Evolutionary conservation across 2,888 invertebrate genomes (phyloP), one percentile per base, ranked within the genome.

Genomic region (Prosapia bicincta): DNA sequence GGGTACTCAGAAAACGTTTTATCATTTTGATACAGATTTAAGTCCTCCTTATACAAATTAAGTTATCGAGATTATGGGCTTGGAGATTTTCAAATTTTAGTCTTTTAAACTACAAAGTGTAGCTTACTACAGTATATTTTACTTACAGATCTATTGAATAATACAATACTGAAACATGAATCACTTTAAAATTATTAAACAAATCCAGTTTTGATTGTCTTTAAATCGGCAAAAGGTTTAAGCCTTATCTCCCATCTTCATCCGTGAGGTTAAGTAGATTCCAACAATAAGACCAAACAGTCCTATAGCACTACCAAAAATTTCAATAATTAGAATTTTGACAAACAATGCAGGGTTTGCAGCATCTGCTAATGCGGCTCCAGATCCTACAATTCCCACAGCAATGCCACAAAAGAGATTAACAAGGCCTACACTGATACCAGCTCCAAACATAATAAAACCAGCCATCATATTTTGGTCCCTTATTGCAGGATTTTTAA

Each of bases 231-330:
- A 54, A 20, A 54, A 20, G 2, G n/a, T 65, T 74, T 74, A 74
- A 26, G 30, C n/a, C 72, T 81, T 81, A 73, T 81, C 80, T 32
- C 80, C 81, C 81, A 81, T 81, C 85, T 92, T 92, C 79, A 91
- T 90, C 86, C 90, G 93, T 80, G 93, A 93, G 77, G 92, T 92
- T 93, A 96, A 93, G 85, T 95, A 96, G 85, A 99, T 97, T 81
- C 98, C 98, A 80, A 99, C 97, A 85, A 99, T 99, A 76, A 99
- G 90, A 75, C 99, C 99, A 86, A 99, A 99, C 25, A 99, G 90
- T 83, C 99, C 99, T 83, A 99, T 99, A 82, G 99, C 99, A 83
- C 97, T 97, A 77, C 97, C 99, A 84, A 99, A 99, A 86, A 99
- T 99, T 87, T 99, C 99, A 69, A 99, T 94, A 85, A 99, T 98